phyloP scores from a whole-genome alignment of 2,113 vertebrate species.

The Excalfactoria chinensis region DNA sequence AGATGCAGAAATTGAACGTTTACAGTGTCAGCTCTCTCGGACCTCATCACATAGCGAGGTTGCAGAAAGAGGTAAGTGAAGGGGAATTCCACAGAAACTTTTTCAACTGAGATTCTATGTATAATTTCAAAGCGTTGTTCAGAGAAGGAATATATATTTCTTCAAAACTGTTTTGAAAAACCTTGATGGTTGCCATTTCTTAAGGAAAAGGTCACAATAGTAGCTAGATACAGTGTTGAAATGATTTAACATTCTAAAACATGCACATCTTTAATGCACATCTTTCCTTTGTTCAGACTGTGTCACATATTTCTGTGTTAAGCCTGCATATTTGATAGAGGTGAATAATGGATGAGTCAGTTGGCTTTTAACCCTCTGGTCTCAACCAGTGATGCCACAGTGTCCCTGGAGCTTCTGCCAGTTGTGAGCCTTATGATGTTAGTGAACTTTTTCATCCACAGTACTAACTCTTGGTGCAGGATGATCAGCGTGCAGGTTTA shows the following conservation, averaged over 20 bases:
- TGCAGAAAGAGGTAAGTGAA: conserved; percentile 86
- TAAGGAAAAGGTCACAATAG: background rate
- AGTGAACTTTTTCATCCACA: background rate
- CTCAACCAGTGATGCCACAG: background rate
- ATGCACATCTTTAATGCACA: accelerated
- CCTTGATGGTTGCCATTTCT: background rate
- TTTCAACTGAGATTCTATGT: background rate
- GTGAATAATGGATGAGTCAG: background rate
- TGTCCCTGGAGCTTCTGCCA: background rate
- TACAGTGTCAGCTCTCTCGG: conserved; percentile 89
- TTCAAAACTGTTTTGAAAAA: background rate
- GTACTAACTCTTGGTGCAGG: background rate
- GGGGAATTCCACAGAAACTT: background rate
- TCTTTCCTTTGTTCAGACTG: background rate
- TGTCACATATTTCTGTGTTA: background rate
- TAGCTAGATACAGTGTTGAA: background rate
- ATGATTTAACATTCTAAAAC: background rate
- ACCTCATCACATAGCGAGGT: conserved; percentile 81
- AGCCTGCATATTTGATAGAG: background rate
- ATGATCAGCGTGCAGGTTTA: background rate
- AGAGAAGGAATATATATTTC: background rate
- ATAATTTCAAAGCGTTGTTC: background rate
- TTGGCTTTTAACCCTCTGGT: background rate
- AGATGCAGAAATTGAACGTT: conserved; percentile 91
- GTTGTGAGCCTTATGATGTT: background rate